Conservation (phyloP, 2,888 invertebrate genomes). For the Chorisops tibialis region DNA sequence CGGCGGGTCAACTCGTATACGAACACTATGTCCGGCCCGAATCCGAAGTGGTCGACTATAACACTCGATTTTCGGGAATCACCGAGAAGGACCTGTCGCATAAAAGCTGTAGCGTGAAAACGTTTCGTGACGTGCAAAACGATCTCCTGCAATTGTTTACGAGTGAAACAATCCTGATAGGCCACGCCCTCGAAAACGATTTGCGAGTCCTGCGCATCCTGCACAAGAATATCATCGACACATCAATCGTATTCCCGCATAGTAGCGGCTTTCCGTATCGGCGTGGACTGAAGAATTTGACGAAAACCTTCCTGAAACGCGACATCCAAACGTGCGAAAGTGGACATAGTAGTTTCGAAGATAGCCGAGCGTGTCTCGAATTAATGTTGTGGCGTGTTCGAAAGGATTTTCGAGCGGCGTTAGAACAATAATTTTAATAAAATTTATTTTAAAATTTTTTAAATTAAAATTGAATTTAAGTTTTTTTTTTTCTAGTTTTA, state of each 20-base stretch:
- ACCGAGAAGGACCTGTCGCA: slow-evolving; percentile 60
- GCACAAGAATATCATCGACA: slow-evolving; percentile 84
- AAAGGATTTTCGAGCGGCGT: slow-evolving; percentile 50
- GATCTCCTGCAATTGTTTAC: slow-evolving; percentile 78
- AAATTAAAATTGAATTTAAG: slow-evolving; percentile 3
- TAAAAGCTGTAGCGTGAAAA: slow-evolving; percentile 61
- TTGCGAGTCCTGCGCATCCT: slow-evolving; percentile 79
- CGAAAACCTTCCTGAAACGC: slow-evolving; percentile 67
- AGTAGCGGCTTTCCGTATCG: slow-evolving; percentile 77
- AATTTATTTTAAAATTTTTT: slow-evolving; percentile 18
- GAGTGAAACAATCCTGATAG: slow-evolving; percentile 84
- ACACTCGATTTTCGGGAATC: slow-evolving; percentile 94
- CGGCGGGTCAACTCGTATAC: slow-evolving; percentile 72
- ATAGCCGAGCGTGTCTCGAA: slow-evolving; percentile 86
- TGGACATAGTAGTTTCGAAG: slow-evolving; percentile 92
- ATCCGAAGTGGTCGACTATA: slow-evolving; percentile 83
- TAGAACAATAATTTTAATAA: slow-evolving; percentile 26
- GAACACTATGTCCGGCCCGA: slow-evolving; percentile 82
- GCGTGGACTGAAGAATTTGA: slow-evolving; percentile 75
- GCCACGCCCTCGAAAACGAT: slow-evolving; percentile 95
- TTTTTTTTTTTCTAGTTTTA: slow-evolving; percentile 24
- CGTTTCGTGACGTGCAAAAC: slow-evolving; percentile 75
- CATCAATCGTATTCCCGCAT: slow-evolving; percentile 85
- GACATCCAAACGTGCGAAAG: slow-evolving; percentile 73
- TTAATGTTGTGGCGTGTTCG: slow-evolving; percentile 76